A percentile compares a stretch with the other conserved stretches of the same genome.
phyloP scores from a whole-genome alignment of 1,140 invertebrate genomes.

The Calosoma granatense region DNA sequence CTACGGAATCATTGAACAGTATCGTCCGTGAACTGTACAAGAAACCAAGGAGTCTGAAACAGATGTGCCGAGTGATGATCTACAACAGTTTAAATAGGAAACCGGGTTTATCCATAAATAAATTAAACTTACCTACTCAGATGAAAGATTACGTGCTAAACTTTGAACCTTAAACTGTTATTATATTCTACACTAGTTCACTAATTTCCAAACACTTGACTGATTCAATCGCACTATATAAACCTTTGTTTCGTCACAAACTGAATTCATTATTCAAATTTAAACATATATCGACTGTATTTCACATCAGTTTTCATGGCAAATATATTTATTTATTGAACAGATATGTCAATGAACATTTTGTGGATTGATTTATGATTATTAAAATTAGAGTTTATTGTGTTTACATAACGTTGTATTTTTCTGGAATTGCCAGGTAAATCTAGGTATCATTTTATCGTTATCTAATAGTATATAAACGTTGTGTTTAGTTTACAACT shows the following conservation, averaged over 20 bases:
- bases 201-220: constrained; percentile 5
- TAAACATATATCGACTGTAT: not conserved
- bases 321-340: not conserved
- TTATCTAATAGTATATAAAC: too few relatives aligned
- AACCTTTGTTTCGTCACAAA: not conserved
- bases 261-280: not conserved
- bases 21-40: constrained; percentile 50
- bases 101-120: constrained; percentile 51
- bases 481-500: too few relatives aligned
- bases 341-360: too few relatives aligned
- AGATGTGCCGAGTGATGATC: constrained; percentile 53
- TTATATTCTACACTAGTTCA: not conserved
- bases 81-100: constrained; percentile 49
- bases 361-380: too few relatives aligned
- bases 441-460: too few relatives aligned
- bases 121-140: constrained; percentile 51
- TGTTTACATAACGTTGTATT: too few relatives aligned
- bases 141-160: constrained; percentile 61
- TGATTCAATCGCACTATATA: not conserved
- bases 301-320: not conserved
- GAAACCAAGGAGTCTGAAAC: constrained; percentile 52
- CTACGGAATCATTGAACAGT: constrained; percentile 46
- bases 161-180: constrained; percentile 45
- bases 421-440: too few relatives aligned
- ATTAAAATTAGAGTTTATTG: too few relatives aligned